Base-by-base conservation (phyloP, 2,797 vertebrate genomes). In the Gadopsis marmoratus region DNA sequence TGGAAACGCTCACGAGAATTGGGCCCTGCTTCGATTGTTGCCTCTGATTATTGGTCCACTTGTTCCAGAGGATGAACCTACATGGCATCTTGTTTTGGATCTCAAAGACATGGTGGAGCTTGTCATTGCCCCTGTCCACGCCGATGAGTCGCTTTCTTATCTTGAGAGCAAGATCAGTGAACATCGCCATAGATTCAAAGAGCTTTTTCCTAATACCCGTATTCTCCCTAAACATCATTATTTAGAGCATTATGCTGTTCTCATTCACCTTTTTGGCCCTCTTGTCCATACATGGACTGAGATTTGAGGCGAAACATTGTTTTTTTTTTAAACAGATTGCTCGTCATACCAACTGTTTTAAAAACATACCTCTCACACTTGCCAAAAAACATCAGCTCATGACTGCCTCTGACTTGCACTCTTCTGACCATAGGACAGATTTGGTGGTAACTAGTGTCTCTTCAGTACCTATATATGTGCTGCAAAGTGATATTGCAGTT, bases 161-260 rank as follows among this genome's bases (percentile, higher is more conserved):
- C 71, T 74, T 26, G 35, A 67, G 3, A 60, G 37, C 7, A 82
- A 79, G 72, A 82, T 78, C 13, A 19, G 7, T 61, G 47, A 81
- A 70, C 60, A 77, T 71, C 21, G 31, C 7, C 65, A 61, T 61
- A 66, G 60, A 70, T 71, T 70, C 39, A 50, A 70, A 76, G 79
- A 77, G 9, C 21, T 74, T 66, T 86, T 80, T 66, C 48, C 60
- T 39, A 29, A 62, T 26, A 70, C 13, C n/a, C 0, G 0, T 23
- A 21, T 81, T 21, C 69, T 77, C 48, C 77, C 73, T 3, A 83
- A 81, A 59, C 77, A 83, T 66, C 41, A 76, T 83, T 84, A 51
- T 66, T 45, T 79, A 13, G 76, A 78, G 66, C 80, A 81, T 10
- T 88, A 80, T 8, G 16, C 77, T 54, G 4, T 26, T 3, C 7